Conservation (phyloP, 2,797 vertebrate genomes). For the Gymnodraco acuticeps region DNA sequence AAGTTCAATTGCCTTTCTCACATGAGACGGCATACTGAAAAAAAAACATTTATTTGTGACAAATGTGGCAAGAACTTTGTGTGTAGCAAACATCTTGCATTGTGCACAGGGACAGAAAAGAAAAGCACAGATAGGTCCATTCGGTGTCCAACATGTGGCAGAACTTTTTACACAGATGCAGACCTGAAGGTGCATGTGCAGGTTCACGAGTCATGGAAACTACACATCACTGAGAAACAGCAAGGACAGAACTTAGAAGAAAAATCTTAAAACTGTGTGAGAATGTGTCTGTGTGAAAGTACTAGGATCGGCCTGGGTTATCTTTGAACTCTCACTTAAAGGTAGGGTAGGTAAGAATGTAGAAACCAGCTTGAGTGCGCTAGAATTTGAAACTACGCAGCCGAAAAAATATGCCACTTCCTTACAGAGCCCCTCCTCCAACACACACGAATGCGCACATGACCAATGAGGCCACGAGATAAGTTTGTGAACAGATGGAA, state of each 20-base stretch:
- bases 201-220: slow-evolving; percentile 45
- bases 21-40: slow-evolving; percentile 21
- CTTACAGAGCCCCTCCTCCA: no score
- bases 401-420: no score
- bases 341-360: no score
- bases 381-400: no score
- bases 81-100: slow-evolving; percentile 3
- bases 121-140: neutral
- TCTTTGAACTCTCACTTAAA: no score
- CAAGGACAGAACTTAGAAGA: neutral
- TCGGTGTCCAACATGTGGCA: slow-evolving; percentile 30
- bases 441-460: no score
- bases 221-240: slow-evolving; percentile 15
- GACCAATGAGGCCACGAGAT: no score
- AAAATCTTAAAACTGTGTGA: neutral
- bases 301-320: no score
- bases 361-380: no score
- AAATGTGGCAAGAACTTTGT: slow-evolving; percentile 18
- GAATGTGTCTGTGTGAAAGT: neutral
- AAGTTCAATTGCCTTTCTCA: slow-evolving; percentile 28
- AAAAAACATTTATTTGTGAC: slow-evolving; percentile 36
- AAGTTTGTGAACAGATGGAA: no score
- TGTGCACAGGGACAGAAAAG: neutral
- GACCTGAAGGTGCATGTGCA: slow-evolving; percentile 33
- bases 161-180: neutral